Evolutionary conservation across 2,888 invertebrate genomes (phyloP), one percentile per base, ranked within the genome.

Genomic region (Temnothorax ravouxi): DNA sequence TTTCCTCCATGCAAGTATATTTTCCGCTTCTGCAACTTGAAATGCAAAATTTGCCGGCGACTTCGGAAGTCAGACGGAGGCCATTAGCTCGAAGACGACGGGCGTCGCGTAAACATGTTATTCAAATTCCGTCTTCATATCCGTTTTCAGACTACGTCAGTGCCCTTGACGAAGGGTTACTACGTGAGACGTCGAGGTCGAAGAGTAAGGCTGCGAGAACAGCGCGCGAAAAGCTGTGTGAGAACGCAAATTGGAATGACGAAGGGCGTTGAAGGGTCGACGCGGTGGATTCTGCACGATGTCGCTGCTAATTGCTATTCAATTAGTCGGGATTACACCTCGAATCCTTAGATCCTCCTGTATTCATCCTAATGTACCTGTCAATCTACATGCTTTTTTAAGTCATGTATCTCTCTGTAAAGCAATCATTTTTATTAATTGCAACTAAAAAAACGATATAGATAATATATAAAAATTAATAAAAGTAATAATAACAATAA

Each of bases 101-200:
- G 84, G 84, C 87, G 87, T 87, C 79, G 79, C 79, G 92, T 92
- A 92, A 93, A 92, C 93, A 92, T 91, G 91, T 92, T 92, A 93
- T 92, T 92, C 92, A 90, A 92, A 92, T 92, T 93, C 88, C 91
- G 90, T 88, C 91, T 92, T 93, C 90, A 91, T 92, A 92, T 93
- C 93, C 92, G 93, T 91, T 88, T 87, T 85, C 80, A 89, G 87
- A 87, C 88, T 83, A 62, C 38, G 71, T 61, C 66, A 50, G 79
- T 59, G 71, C 67, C 66, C 62, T 83, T 67, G 56, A 34, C 69
- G 87, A 56, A 88, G 72, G 56, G 82, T 88, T 84, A 62, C 83
- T 83, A 62, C 81, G 61, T 56, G 59, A 75, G 82, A 79, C 66
- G 75, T 71, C 62, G 76, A 59, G 61, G 74, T 56, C 54, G 72